Evolutionary conservation across 2,888 invertebrate genomes (phyloP), one percentile per base, ranked within the genome.

Genomic region (Heliothis peltigera): DNA sequence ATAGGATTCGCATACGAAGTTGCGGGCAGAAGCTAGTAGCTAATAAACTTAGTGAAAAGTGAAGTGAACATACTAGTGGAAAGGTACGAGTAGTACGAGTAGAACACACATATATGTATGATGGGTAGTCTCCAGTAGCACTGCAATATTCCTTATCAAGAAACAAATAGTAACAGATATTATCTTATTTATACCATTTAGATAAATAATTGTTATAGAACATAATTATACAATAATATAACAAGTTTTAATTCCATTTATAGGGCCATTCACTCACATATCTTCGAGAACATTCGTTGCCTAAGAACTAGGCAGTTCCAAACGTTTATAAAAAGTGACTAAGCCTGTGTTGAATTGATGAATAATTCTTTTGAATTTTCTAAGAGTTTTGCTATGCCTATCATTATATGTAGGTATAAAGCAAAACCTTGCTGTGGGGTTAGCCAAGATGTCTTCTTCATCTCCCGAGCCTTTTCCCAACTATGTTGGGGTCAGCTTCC

Each of bases 141-240:
- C 43, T 52, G 61, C 61, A 60, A 42, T 69, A 21, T 43, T 15
- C n/a, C 0, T 8, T 48, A 7, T 10, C 42, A 19, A 4, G 2
- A 58, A 42, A 17, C 12, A 10, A 35, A 48, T 42, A 42, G 19
- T 10, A n/a, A 35, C n/a, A 2, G 6, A 35, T 35, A 10, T 10
- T 51, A 8, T 22, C 32, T 7, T 7, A 25, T 19, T 52, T 39
- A n/a, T n/a, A 39, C 39, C 39, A n/a, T 39, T n/a, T 39, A 39
- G 39, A 39, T n/a, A 39, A 39, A 39, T 39, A 35, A 39, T 39
- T 39, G n/a, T 39, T 39, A 39, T 15, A 39, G n/a, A 39, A 39
- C 15, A 39, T 39, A 8, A 3, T 5, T 8, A 35, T 15, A 15
- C 15, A n/a, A n/a, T 39, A n/a, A n/a, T n/a, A n/a, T n/a, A 39